Evolutionary conservation across 2,113 vertebrate genomes (phyloP).

Genomic region (Nannobrachium achirus): DNA sequence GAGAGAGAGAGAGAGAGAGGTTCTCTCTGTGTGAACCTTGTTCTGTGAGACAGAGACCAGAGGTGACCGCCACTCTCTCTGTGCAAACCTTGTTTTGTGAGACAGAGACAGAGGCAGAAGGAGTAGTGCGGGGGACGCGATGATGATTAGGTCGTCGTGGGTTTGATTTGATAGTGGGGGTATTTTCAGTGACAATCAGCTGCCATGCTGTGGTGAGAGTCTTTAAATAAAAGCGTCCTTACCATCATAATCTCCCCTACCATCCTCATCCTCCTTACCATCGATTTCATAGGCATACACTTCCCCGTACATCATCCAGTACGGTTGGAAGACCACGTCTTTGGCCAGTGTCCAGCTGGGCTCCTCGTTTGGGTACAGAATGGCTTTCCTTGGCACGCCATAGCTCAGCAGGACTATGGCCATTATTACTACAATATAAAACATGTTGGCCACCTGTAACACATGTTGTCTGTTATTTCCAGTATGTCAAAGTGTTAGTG

Average conservation of each 20-base stretch:
- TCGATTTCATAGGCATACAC: conserved; percentile 99
- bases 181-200: conserved; percentile 50
- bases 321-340: conserved; percentile 97
- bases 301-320: conserved; percentile 99
- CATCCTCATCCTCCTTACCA: conserved; percentile 83
- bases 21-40: neutral
- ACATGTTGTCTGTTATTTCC: conserved; percentile 7
- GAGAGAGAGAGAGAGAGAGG: too few relatives aligned
- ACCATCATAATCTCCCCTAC: conserved; percentile 52
- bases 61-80: neutral
- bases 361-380: conserved; percentile 89
- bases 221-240: conserved; percentile 42
- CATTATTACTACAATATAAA: conserved; percentile 99
- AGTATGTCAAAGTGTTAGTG: neutral
- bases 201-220: conserved; percentile 43
- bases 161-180: conserved; percentile 52
- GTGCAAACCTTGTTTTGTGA: neutral
- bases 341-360: conserved; percentile 93
- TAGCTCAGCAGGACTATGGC: conserved; percentile 94
- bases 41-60: conserved; percentile 8
- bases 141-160: conserved; percentile 27
- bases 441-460: conserved; percentile 99
- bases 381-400: conserved; percentile 96
- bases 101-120: neutral
- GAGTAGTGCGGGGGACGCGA: conserved; percentile 14